These are phyloP conservation scores for Atractosteus spatula DNA, from an alignment of 2,113 vertebrate species.

Conservation along the genomic window DNA sequence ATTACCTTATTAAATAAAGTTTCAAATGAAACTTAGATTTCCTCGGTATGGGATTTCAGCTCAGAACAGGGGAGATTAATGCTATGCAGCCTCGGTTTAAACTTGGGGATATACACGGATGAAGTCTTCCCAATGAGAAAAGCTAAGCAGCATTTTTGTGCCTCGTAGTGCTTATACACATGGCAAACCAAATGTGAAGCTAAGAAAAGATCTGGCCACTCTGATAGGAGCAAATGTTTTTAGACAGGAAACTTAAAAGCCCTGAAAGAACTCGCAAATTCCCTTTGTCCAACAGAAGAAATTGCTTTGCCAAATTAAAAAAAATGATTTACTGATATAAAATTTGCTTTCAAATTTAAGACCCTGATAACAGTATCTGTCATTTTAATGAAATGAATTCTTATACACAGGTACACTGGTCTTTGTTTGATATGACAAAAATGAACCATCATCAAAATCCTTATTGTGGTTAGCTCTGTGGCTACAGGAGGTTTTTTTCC, in stretches of 20 bases:
- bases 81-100: not conserved
- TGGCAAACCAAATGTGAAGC: not conserved
- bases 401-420: no score
- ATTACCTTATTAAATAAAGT: not conserved
- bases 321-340: no score
- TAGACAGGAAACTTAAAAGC: not conserved
- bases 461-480: no score
- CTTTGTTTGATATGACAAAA: no score
- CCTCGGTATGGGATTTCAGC: not conserved
- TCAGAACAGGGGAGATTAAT: not conserved
- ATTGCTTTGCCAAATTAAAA: no score
- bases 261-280: not conserved
- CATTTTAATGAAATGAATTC: no score
- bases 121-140: not conserved
- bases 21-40: not conserved
- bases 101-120: not conserved
- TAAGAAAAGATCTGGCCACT: not conserved
- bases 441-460: no score
- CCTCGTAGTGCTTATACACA: not conserved
- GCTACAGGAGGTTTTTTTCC: no score
- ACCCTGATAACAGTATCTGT: no score
- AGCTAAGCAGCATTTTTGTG: slow-evolving; percentile 2
- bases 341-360: no score
- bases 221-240: not conserved
- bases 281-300: no score